Evolutionary conservation across 2,888 invertebrate species (phyloP), one percentile per base, ranked within the genome.

Genomic region (Thymelicus sylvestris): DNA sequence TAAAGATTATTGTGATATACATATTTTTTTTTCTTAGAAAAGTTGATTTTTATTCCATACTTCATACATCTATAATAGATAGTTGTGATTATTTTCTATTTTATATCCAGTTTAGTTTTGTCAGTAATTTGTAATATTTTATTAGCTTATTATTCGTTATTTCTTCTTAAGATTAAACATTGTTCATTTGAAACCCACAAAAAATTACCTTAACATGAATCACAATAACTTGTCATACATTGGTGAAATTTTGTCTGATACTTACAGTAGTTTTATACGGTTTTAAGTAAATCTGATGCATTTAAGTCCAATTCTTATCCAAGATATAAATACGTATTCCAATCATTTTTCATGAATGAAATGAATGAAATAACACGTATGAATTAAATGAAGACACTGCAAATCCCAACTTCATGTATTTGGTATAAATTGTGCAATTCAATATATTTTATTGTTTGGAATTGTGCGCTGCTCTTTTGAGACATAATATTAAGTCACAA

Each of bases 1-100:
- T 67, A 67, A 67, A 39, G 3, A 41, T 47, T 55, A 59, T 59
- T 48, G 44, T 67, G 60, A 67, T 67, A 67, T 67, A 67, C 66
- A 67, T 67, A 67, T 67, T 60, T 59, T 44, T 38, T 70, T 50
- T 68, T 68, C 68, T 68, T 68, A 68, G 12, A 68, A 68, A 68
- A 67, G 60, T 60, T 61, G 41, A 61, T n/a, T 15, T 62, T 47
- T 38, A 39, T 57, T 57, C 67, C 48, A 31, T 47, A 66, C 38
- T 67, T 19, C 19, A 61, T 50, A 61, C 38, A 67, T 66, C 47
- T 44, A 44, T 12, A 44, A 31, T 44, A 44, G 44, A 4, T 44
- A 8, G 8, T 12, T 44, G 10, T 55, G 19, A 55, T 10, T 55
- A 24, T 55, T 24, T 55, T 55, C 24, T 55, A 55, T 55, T 55